Evolutionary conservation across 2,797 vertebrate genomes (phyloP), one percentile per base, ranked within the genome.

Genomic region (Champsocephalus gunnari): DNA sequence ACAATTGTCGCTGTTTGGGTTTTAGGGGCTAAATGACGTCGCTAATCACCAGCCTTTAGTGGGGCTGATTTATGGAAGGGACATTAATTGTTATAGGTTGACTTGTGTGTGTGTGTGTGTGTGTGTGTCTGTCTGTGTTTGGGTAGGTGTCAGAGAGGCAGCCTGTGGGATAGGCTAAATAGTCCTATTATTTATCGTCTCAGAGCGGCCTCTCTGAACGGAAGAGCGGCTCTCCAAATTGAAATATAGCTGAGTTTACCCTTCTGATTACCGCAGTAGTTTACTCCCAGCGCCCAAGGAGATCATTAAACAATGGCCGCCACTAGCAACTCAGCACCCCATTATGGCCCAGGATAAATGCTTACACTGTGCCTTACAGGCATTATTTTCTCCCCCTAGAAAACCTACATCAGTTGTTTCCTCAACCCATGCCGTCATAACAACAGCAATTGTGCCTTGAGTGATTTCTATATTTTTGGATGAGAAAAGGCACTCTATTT

Each of bases 231-330:
- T 96, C 96, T 97, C 96, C 96, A 99, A 99, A 99, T 98, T 99
- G 97, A 99, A 99, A 99, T 99, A 99, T 98, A 98, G 97, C 97
- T 97, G 97, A 99, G 98, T 99, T 99, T 99, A 99, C 97, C 96
- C 97, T 99, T 97, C 97, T 99, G 98, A 99, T 99, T 99, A 99
- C 96, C 93, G 96, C 95, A 97, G 96, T 96, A 96, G 97, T 96
- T 97, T 94, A 94, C 91, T 93, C 92, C 89, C 95, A 95, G 93
- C 96, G 97, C 97, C 97, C 96, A 96, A 97, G 97, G 96, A 96
- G 95, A 97, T 99, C 96, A 97, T 97, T 95, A 94, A 97, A 97
- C 96, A 96, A 97, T 96, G 96, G 96, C 95, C 93, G 93, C 95
- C 95, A 91, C 91, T 47, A 88, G 90, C 87, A 92, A 87, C 92